These are phyloP conservation scores for Agapetus fuscipes DNA, from an alignment of 2,888 invertebrate species.

Conservation along the genomic window DNA sequence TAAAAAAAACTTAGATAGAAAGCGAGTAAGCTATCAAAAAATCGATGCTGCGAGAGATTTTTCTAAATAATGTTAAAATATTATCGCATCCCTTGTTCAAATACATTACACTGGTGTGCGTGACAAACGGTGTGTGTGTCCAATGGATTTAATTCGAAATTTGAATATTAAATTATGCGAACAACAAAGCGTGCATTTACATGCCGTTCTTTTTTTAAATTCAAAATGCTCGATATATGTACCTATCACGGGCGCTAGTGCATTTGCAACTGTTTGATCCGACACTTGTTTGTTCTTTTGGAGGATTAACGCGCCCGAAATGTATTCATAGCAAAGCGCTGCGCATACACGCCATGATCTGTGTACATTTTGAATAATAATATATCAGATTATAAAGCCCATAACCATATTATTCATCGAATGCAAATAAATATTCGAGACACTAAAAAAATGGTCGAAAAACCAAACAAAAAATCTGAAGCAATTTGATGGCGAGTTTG, in stretches of 20 bases:
- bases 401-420: no score
- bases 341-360: background rate
- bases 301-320: constrained; percentile 8
- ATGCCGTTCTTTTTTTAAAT: constrained; percentile 8
- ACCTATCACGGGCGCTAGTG: no score
- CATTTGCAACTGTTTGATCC: constrained; percentile 12
- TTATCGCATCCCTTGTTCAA: no score
- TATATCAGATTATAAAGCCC: background rate
- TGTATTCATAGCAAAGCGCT: background rate
- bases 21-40: no score
- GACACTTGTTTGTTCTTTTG: constrained; percentile 15
- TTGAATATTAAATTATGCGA: constrained; percentile 18
- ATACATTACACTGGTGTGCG: no score
- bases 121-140: constrained; percentile 10
- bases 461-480: no score
- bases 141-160: constrained; percentile 11
- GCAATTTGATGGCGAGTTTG: no score
- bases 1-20: no score
- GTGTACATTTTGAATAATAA: constrained; percentile 1
- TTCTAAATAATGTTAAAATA: no score
- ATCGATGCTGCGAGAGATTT: no score
- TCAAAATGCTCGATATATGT: background rate
- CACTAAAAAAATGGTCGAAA: no score
- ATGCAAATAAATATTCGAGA: no score
- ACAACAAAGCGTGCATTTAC: constrained; percentile 15